Evolutionary conservation across 2,797 vertebrate genomes (phyloP).

Genomic region (Bradypodion ventrale): DNA sequence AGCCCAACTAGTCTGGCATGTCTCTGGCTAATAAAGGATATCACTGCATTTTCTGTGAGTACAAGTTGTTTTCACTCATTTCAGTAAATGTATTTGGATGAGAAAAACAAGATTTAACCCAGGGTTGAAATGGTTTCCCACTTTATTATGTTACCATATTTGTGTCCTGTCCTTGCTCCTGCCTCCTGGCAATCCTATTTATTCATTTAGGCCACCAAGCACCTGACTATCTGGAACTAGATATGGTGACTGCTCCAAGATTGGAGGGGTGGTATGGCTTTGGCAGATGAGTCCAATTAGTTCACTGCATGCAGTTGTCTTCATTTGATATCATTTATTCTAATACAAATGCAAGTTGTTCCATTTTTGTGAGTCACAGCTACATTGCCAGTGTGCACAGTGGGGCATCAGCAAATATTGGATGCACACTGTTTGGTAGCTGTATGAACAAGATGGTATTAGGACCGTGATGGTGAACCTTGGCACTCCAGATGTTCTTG

Average conservation of each 20-base stretch:
- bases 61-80: not conserved
- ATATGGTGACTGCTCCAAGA: too few relatives aligned
- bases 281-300: not conserved
- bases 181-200: not conserved
- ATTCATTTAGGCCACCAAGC: too few relatives aligned
- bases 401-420: not conserved
- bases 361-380: not conserved
- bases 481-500: too few relatives aligned
- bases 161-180: not conserved
- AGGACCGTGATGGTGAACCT: not conserved
- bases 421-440: not conserved
- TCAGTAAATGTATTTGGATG: not conserved
- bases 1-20: not conserved
- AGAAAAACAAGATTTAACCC: not conserved
- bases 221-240: not conserved
- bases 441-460: not conserved
- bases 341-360: not conserved
- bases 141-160: not conserved
- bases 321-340: not conserved
- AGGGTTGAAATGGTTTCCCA: not conserved
- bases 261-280: not conserved
- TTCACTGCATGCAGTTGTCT: not conserved
- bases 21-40: constrained; percentile 24
- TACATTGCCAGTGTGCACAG: not conserved
- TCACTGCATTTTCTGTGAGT: not conserved